A percentile compares a stretch with the other conserved stretches of the same genome.
Conservation (phyloP, 2,888 invertebrate species). For the Tenthredo livida region DNA sequence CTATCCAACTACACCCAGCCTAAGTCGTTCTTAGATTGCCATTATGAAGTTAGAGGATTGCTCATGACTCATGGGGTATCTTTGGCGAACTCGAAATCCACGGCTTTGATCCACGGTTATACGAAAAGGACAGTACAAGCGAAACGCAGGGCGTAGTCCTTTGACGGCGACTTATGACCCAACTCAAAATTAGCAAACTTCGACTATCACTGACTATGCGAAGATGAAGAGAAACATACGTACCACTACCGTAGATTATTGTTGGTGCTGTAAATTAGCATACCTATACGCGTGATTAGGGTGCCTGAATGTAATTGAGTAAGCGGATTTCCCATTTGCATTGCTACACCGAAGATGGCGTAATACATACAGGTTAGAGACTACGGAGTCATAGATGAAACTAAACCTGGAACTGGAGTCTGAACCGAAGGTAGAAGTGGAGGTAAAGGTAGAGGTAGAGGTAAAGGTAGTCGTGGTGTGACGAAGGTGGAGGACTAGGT, state of each 20-base stretch:
- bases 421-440: neutral
- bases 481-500: slow-evolving; percentile 27
- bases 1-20: neutral
- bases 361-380: slow-evolving; percentile 64
- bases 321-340: slow-evolving; percentile 72
- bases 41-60: neutral
- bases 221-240: slow-evolving; percentile 18
- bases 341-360: slow-evolving; percentile 65
- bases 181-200: slow-evolving; percentile 14
- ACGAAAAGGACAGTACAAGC: neutral
- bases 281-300: slow-evolving; percentile 65
- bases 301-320: slow-evolving; percentile 68
- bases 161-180: slow-evolving; percentile 17
- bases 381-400: slow-evolving; percentile 51
- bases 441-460: neutral
- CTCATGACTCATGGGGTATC: neutral
- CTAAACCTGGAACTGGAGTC: slow-evolving; percentile 24
- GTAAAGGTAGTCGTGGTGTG: slow-evolving; percentile 28
- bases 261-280: slow-evolving; percentile 35
- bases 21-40: neutral
- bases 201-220: neutral
- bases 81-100: neutral
- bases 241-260: slow-evolving; percentile 27
- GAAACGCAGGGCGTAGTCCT: neutral
- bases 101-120: neutral